A percentile compares a stretch with the other conserved stretches of the same genome.
Conservation (phyloP, 2,113 vertebrate species). For the Romanogobio albipinnatus region DNA sequence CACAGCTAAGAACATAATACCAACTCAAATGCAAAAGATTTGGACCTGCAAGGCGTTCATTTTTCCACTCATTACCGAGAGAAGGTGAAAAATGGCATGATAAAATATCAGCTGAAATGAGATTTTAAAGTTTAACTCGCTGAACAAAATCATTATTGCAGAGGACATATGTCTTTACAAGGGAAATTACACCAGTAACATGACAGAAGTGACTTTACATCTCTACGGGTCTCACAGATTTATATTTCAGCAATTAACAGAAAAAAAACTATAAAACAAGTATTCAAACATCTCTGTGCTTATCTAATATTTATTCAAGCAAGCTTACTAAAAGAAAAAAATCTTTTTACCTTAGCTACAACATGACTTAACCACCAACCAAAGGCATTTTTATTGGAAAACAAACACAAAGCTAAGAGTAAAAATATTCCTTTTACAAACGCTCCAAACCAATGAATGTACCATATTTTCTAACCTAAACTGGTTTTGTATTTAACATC, state of each 20-base stretch:
- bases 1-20: slow-evolving; percentile 48
- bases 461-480: not conserved
- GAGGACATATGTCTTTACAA: slow-evolving; percentile 45
- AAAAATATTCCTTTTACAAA: not conserved
- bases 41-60: slow-evolving; percentile 51
- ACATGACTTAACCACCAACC: not conserved
- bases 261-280: slow-evolving; percentile 11
- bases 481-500: too few relatives aligned
- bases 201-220: slow-evolving; percentile 21
- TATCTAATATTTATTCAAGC: not conserved
- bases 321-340: not conserved
- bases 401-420: not conserved
- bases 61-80: slow-evolving; percentile 43
- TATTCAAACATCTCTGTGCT: not conserved
- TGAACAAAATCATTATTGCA: slow-evolving; percentile 51
- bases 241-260: not conserved
- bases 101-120: slow-evolving; percentile 53
- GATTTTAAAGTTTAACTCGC: slow-evolving; percentile 57
- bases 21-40: slow-evolving; percentile 53
- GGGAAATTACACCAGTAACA: slow-evolving; percentile 11
- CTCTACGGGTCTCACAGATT: not conserved
- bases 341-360: not conserved
- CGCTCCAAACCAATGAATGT: not conserved
- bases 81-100: slow-evolving; percentile 53
- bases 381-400: not conserved